Evolutionary conservation across 2,797 vertebrate genomes (phyloP).

Genomic region (Sebastes oblongus): DNA sequence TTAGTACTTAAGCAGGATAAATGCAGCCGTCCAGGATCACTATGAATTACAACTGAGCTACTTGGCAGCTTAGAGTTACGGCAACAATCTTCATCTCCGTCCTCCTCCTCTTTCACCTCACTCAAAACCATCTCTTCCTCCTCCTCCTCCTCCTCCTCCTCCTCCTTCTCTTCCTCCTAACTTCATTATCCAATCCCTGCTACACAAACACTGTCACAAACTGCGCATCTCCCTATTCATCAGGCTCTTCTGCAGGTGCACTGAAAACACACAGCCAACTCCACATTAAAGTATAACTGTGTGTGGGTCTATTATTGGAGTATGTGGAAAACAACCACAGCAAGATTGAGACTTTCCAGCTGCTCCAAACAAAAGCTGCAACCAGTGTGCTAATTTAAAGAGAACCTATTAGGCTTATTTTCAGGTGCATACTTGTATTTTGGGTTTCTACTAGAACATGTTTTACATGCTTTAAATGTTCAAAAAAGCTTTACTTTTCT

Average conservation of each 20-base stretch:
- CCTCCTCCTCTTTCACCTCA: conserved; percentile 17
- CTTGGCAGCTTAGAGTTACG: conserved; percentile 19
- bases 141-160: conserved; percentile 1
- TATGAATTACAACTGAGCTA: conserved; percentile 34
- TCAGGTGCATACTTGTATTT: no score
- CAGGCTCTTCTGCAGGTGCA: conserved; percentile 32
- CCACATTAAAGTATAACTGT: neutral
- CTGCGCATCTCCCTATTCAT: conserved; percentile 20
- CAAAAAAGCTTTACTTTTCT: no score
- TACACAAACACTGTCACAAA: conserved; percentile 39
- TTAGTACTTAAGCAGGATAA: conserved; percentile 60
- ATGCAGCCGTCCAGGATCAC: conserved; percentile 39
- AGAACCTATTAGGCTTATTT: no score
- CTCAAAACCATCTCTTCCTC: neutral
- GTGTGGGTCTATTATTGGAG: conserved; percentile 3
- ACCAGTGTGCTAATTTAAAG: neutral
- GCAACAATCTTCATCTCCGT: conserved; percentile 30
- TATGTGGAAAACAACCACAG: conserved; percentile 1
- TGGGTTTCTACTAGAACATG: no score
- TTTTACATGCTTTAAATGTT: no score
- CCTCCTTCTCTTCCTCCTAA: neutral
- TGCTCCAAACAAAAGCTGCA: neutral
- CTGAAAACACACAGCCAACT: neutral
- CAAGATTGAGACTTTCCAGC: conserved; percentile 1
- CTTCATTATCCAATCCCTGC: conserved; percentile 26